Evolutionary conservation across 2,113 vertebrate species (phyloP).

Genomic region (Erythrocercus mccallii): DNA sequence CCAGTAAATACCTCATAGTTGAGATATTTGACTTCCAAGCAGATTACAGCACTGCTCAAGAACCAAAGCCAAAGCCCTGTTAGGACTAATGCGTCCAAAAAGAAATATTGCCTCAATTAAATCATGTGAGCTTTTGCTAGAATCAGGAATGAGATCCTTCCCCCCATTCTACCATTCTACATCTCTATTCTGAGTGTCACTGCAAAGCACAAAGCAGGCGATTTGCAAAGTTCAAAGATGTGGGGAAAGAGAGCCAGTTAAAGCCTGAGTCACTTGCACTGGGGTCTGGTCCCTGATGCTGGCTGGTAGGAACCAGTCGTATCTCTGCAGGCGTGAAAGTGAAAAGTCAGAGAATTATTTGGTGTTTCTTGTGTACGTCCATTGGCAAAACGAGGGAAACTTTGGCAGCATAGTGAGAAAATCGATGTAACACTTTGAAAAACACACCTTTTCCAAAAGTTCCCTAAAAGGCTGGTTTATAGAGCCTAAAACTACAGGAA

Average conservation of each 20-base stretch:
- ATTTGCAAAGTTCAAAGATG: no score
- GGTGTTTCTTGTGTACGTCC: not conserved
- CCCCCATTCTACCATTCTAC: not conserved
- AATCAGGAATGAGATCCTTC: not conserved
- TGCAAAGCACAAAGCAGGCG: not conserved
- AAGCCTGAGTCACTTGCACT: not conserved
- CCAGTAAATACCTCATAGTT: not conserved
- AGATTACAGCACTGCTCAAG: not conserved
- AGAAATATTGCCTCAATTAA: not conserved
- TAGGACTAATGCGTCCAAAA: not conserved
- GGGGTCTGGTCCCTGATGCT: not conserved
- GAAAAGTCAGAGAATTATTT: not conserved
- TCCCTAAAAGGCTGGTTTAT: not conserved
- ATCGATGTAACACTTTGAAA: not conserved
- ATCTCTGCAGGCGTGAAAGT: not conserved
- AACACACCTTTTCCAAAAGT: not conserved
- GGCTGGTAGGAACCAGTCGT: not conserved
- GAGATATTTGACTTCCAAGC: not conserved
- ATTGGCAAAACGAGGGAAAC: not conserved
- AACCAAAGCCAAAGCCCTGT: not conserved
- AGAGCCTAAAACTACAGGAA: not conserved
- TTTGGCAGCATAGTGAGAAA: not conserved
- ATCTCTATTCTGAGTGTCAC: not conserved
- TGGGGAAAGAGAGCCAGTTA: not conserved
- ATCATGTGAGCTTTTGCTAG: not conserved